These are phyloP conservation scores for Hippocampus kuda DNA, from an alignment of 2,797 vertebrate genomes.

Conservation along the genomic window DNA sequence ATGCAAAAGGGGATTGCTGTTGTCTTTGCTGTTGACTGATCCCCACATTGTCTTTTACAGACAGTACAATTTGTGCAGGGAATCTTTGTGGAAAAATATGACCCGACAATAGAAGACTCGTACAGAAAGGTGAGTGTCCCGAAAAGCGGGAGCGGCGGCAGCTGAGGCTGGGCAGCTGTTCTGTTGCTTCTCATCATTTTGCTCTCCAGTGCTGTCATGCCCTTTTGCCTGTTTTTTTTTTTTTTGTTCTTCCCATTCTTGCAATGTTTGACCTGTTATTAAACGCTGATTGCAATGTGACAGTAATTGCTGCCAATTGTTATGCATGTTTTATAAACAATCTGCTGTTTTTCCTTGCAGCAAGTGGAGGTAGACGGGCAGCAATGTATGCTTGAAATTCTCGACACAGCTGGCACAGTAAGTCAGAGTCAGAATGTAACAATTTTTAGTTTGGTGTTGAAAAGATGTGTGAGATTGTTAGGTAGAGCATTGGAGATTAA, in stretches of 20 bases:
- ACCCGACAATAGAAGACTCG: slow-evolving; percentile 99
- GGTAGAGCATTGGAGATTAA: background rate
- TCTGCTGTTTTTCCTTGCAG: slow-evolving; percentile 53
- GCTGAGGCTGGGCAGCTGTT: slow-evolving; percentile 52
- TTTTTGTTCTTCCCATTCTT: background rate
- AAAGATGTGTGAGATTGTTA: background rate
- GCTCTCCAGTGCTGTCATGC: slow-evolving; percentile 7
- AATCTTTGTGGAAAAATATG: slow-evolving; percentile 99
- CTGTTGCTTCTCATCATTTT: slow-evolving; percentile 34
- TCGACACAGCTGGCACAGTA: slow-evolving; percentile 97
- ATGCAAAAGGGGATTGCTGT: background rate
- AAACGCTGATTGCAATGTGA: slow-evolving; percentile 15
- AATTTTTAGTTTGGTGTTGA: background rate
- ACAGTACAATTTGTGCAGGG: slow-evolving; percentile 98
- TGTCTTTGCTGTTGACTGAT: background rate
- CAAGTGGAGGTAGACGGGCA: slow-evolving; percentile 99
- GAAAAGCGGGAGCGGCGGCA: slow-evolving; percentile 17
- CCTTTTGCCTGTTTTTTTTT: background rate
- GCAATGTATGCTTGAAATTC: slow-evolving; percentile 99
- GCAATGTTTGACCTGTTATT: background rate
- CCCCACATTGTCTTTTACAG: slow-evolving; percentile 47
- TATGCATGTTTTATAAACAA: slow-evolving; percentile 3
- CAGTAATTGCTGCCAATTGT: slow-evolving; percentile 11
- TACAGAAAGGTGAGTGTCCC: slow-evolving; percentile 85
- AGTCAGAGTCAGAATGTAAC: slow-evolving; percentile 48